Base-by-base conservation (phyloP, 2,888 invertebrate genomes). In the Deilephila porcellus region DNA sequence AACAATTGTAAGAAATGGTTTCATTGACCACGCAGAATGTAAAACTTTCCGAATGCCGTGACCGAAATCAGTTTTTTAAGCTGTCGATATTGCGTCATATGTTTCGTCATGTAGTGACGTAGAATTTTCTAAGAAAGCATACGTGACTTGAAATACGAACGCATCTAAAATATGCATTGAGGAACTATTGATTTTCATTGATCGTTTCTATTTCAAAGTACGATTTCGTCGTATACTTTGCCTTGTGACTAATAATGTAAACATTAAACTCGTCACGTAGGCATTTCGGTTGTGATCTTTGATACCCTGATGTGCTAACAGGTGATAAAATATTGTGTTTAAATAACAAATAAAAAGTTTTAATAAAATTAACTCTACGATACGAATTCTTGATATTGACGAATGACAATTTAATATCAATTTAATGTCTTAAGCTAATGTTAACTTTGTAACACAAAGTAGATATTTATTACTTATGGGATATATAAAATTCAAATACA, bases 91-190 rank as follows among this genome's bases (percentile, higher is more conserved):
- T 56, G 19, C 56, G 56, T 56, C 56, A 56, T 56, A 56, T 32
- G 20, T n/a, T 37, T 64, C 34, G 64, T 64, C 37, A 64, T 45
- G 8, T 25, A 1, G 29, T 25, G 60, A 37, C 20, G n/a, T 37
- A 62, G 14, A 32, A 17, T 64, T 34, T 64, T n/a, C 37, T 37
- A 64, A 8, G 64, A 37, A 64, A 3, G 14, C n/a, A 67, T 67
- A 67, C 64, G 64, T 67, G 64, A 67, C 64, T 45, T 20, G 4
- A 67, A 45, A 45, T 19, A 67, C 45, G 45, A 6, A 63, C 17
- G 29, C 32, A n/a, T 67, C 14, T 52, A 2, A 67, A 45, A 45
- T 67, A 52, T 63, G 17, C 14, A 67, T 37, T 45, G 45, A 45
- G 20, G 37, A 34, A 63, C 14, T 8, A 45, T 45, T 4, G 64